Conservation (phyloP, 2,888 invertebrate species). For the Gandaritis pyraliata region DNA sequence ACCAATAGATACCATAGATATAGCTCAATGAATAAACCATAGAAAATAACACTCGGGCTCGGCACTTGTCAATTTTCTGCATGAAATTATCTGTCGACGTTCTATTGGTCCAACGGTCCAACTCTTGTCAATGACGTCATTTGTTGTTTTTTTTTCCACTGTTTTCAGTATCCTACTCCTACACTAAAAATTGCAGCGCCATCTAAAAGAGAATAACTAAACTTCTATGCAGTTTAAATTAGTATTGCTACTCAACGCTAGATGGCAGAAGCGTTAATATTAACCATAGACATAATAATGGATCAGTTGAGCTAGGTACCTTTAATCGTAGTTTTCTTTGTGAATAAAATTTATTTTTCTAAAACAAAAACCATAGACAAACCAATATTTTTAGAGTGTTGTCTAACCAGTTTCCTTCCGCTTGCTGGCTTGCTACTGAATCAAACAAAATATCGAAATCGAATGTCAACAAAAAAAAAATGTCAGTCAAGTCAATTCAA, state of each 20-base stretch:
- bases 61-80: conserved; percentile 78
- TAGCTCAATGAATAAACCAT: too few relatives aligned
- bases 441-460: too few relatives aligned
- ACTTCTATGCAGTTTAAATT: neutral
- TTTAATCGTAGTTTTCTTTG: too few relatives aligned
- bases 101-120: conserved; percentile 79
- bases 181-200: too few relatives aligned
- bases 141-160: neutral
- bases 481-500: neutral
- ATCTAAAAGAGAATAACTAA: neutral
- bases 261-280: neutral
- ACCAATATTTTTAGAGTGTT: neutral
- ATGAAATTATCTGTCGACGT: conserved; percentile 75
- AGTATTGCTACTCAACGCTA: conserved; percentile 11
- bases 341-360: too few relatives aligned
- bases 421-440: too few relatives aligned
- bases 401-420: neutral
- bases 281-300: conserved; percentile 7
- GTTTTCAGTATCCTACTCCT: neutral
- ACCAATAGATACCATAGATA: too few relatives aligned
- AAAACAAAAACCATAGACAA: conserved; percentile 9
- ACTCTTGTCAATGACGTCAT: conserved; percentile 50
- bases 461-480: too few relatives aligned
- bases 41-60: too few relatives aligned
- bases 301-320: too few relatives aligned